Evolutionary conservation across 2,797 vertebrate species (phyloP).

Genomic region (Parauchenoglanis punctatus): DNA sequence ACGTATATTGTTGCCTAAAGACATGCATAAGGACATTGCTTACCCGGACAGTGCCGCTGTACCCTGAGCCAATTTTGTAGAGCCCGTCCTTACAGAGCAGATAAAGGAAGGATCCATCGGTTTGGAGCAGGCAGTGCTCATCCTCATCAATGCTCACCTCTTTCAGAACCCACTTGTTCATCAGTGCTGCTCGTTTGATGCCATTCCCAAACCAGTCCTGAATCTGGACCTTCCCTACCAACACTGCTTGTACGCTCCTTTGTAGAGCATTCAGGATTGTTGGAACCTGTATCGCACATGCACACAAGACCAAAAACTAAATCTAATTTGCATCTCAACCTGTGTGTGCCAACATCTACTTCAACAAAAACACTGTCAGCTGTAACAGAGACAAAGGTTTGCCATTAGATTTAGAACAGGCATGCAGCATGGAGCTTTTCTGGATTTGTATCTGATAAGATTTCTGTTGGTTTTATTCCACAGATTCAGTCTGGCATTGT

Average conservation of each 20-base stretch:
- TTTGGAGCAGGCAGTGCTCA: constrained; percentile 94
- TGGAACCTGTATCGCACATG: constrained; percentile 82
- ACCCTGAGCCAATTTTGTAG: constrained; percentile 98
- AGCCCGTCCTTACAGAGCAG: constrained; percentile 97
- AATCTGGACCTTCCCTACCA: constrained; percentile 98
- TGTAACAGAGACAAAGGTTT: background rate
- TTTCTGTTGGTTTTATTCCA: background rate
- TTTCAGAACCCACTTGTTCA: constrained; percentile 97
- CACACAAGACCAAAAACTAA: background rate
- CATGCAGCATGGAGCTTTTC: background rate
- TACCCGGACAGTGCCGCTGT: constrained; percentile 96
- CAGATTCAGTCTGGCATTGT: background rate
- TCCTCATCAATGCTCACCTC: constrained; percentile 94
- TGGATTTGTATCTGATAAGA: background rate
- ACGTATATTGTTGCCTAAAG: no score
- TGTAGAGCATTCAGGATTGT: constrained; percentile 95
- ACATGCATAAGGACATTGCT: background rate
- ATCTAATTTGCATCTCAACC: background rate
- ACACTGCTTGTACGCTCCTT: constrained; percentile 95
- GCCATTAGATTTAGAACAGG: background rate
- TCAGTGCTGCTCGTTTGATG: constrained; percentile 95
- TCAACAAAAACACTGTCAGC: background rate
- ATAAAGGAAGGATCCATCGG: constrained; percentile 96
- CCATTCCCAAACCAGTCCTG: constrained; percentile 99
- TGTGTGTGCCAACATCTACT: background rate